A percentile compares a stretch with the other conserved stretches of the same genome.
Conservation (phyloP, 2,888 invertebrate genomes). For the Miltochrista miniata region DNA sequence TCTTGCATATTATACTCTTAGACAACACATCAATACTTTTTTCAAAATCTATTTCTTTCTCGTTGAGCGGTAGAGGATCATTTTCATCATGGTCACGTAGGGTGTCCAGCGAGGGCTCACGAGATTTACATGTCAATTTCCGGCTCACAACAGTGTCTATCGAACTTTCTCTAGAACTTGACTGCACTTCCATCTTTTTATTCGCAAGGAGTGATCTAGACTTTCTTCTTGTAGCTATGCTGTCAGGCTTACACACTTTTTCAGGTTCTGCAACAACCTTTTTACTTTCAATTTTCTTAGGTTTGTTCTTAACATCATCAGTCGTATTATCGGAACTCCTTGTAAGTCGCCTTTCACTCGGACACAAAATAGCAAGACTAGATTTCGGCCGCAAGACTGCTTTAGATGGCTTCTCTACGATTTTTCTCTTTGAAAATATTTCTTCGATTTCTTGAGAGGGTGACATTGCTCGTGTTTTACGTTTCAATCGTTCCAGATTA, state of each 20-base stretch:
- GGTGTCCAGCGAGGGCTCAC: constrained; percentile 72
- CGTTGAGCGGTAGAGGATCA: constrained; percentile 82
- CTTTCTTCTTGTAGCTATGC: constrained; percentile 66
- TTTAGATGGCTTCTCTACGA: constrained; percentile 64
- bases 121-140: constrained; percentile 63
- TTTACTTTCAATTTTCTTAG: constrained; percentile 56
- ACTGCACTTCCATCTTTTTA: constrained; percentile 68
- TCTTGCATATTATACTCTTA: constrained; percentile 77
- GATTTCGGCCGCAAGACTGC: constrained; percentile 70
- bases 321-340: constrained; percentile 67
- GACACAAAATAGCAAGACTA: constrained; percentile 71
- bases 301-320: constrained; percentile 60
- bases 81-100: constrained; percentile 79
- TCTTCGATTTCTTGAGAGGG: constrained; percentile 85
- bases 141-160: constrained; percentile 70
- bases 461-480: constrained; percentile 82
- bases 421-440: constrained; percentile 74
- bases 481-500: constrained; percentile 74
- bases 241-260: constrained; percentile 55
- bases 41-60: constrained; percentile 81
- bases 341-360: constrained; percentile 69
- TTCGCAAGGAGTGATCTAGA: constrained; percentile 68
- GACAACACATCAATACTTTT: constrained; percentile 77
- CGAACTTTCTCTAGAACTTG: constrained; percentile 78
- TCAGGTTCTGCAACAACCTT: constrained; percentile 48